These are phyloP conservation scores for Rhorus exstirpatorius DNA, from an alignment of 2,888 invertebrate genomes.

Conservation along the genomic window DNA sequence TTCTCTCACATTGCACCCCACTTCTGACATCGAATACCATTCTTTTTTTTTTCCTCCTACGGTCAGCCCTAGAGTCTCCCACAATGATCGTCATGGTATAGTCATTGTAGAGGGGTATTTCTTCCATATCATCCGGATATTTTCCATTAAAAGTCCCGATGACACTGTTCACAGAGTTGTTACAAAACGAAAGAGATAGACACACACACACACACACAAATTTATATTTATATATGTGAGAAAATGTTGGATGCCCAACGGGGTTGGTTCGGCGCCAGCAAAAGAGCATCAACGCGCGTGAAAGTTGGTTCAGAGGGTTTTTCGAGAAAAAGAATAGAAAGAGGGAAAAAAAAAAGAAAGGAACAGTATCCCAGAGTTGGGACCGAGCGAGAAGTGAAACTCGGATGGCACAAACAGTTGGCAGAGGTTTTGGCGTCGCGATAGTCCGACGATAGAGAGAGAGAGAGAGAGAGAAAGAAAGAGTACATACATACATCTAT, in stretches of 20 bases:
- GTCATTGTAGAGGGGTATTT: not conserved
- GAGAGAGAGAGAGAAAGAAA: constrained; percentile 29
- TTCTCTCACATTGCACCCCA: not conserved
- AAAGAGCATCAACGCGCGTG: constrained; percentile 30
- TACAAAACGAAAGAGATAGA: constrained; percentile 18
- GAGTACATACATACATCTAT: not conserved
- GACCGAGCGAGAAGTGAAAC: constrained; percentile 52
- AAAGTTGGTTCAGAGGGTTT: constrained; percentile 63
- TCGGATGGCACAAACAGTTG: constrained; percentile 40
- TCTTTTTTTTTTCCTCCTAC: constrained; percentile 9
- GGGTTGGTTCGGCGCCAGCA: constrained; percentile 53
- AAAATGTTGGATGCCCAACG: constrained; percentile 62
- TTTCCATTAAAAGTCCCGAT: constrained; percentile 42
- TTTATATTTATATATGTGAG: not conserved
- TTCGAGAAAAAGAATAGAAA: constrained; percentile 57
- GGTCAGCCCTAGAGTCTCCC: not conserved
- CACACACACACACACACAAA: not conserved
- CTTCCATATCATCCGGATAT: not conserved
- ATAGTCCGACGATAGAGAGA: constrained; percentile 10
- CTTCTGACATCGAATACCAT: not conserved
- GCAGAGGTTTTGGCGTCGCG: constrained; percentile 44
- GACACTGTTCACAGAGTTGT: constrained; percentile 32
- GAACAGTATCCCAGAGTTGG: constrained; percentile 17
- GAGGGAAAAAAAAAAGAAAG: constrained; percentile 3
- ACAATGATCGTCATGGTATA: not conserved